phyloP scores from a whole-genome alignment of 2,888 invertebrate species.

The Exephanes ischioxanthus region DNA sequence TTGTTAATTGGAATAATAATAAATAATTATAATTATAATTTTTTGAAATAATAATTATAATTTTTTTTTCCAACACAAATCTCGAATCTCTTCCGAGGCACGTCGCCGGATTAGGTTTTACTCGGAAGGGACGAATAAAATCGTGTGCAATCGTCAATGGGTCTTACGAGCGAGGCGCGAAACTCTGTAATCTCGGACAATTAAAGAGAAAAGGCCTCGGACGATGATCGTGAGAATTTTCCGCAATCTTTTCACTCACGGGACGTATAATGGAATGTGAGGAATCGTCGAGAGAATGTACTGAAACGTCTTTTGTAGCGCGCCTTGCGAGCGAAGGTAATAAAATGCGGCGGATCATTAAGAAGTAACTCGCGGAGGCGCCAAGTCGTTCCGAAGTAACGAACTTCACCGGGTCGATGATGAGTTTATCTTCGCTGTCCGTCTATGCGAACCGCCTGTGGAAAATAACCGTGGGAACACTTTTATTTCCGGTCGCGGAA shows the following conservation, averaged over 20 bases:
- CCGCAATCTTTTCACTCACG: slow-evolving; percentile 10
- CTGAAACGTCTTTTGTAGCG: background rate
- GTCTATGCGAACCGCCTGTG: background rate
- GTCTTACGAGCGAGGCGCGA: background rate
- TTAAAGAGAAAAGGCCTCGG: slow-evolving; percentile 16
- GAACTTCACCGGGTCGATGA: background rate
- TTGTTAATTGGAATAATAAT: no score
- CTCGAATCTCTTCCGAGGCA: background rate
- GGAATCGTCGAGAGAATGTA: slow-evolving; percentile 11
- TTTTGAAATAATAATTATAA: no score
- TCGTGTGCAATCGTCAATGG: background rate
- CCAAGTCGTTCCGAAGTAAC: slow-evolving; percentile 12
- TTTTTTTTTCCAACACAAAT: background rate
- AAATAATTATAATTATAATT: no score
- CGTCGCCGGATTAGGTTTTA: background rate
- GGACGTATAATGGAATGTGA: slow-evolving; percentile 42
- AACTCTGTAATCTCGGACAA: slow-evolving; percentile 56
- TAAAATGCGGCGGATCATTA: slow-evolving; percentile 31
- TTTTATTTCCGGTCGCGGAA: background rate
- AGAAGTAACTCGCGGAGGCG: slow-evolving; percentile 32
- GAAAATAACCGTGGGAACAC: slow-evolving; percentile 19
- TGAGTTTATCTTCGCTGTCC: background rate
- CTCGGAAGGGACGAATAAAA: slow-evolving; percentile 23
- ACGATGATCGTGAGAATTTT: slow-evolving; percentile 47
- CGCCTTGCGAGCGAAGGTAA: background rate